Evolutionary conservation across 1,140 invertebrate genomes (phyloP).

Genomic region (Penaeus indicus): DNA sequence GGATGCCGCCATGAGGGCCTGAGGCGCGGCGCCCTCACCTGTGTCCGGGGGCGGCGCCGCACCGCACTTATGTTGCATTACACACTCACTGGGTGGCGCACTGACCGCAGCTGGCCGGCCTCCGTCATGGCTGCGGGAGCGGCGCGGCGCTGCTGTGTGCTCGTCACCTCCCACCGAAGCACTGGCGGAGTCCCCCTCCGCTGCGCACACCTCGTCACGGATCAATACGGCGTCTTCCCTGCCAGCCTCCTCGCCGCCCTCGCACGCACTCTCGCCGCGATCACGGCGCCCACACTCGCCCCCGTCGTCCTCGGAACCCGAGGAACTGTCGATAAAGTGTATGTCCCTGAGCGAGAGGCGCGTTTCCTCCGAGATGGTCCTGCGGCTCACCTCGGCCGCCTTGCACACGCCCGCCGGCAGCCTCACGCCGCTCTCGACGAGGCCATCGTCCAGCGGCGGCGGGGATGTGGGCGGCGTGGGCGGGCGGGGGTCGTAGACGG

Average conservation of each 20-base stretch:
- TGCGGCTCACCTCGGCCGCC: not conserved
- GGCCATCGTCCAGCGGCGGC: constrained; percentile 26
- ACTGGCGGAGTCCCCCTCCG: constrained; percentile 52
- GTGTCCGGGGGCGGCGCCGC: constrained; percentile 33
- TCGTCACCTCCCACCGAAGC: constrained; percentile 60
- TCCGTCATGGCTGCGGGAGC: constrained; percentile 59
- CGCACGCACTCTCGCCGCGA: constrained; percentile 44
- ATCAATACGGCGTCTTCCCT: constrained; percentile 59
- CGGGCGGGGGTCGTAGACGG: constrained; percentile 32
- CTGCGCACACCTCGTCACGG: constrained; percentile 60
- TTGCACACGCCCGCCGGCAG: too few species aligned
- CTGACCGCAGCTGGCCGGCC: constrained; percentile 41
- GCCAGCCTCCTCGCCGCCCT: constrained; percentile 56
- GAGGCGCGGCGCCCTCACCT: constrained; percentile 27
- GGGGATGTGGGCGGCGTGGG: constrained; percentile 45
- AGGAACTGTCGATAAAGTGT: constrained; percentile 51
- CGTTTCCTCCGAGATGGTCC: not conserved
- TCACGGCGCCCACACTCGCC: constrained; percentile 39
- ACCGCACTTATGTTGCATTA: constrained; percentile 59
- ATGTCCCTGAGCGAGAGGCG: constrained; percentile 23
- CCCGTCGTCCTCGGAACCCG: constrained; percentile 46
- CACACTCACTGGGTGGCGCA: constrained; percentile 47
- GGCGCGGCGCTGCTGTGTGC: constrained; percentile 56
- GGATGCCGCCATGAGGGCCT: constrained; percentile 58
- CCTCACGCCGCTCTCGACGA: not conserved